Base-by-base conservation (phyloP, 1,140 invertebrate genomes). In the Xylocopa sonorina region DNA sequence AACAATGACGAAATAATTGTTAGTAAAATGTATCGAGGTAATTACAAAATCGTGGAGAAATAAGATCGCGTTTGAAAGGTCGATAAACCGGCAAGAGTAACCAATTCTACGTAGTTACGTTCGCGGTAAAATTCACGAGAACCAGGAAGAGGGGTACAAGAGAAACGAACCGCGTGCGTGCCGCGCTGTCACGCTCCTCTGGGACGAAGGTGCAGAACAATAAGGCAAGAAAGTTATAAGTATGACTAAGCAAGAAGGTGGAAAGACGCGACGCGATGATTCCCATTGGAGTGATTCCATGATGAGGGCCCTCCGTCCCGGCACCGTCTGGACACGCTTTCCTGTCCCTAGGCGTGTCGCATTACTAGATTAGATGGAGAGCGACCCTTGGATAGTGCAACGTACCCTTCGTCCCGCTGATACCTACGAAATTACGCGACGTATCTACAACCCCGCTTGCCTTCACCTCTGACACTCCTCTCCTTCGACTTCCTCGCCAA, bases 281-380 rank as follows among this genome's bases (percentile, higher is more conserved):
- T 86, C 85, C 85, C 85, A 86, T 84, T 75, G 85, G 85, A 86
- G 85, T 78, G 85, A 86, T 86, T 78, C 77, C 73, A 63, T 51
- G 85, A 86, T 86, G 84, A 86, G 75, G 81, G 32, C 73, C 41
- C 73, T 62, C 81, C 66, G 57, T 73, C 38, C 68, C 77, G 71
- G 57, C 80, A 12, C 34, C 74, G 73, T 64, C 83, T 78, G 81
- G 71, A 86, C 81, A 75, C 60, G 72, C 57, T 78, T 85, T 76
- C 29, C 71, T 74, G 80, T 86, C 77, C 85, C 85, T 66, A 83
- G 84, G 77, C 83, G 80, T 83, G 77, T 57, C 84, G 84, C 85
- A 86, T 86, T 86, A 86, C 84, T 81, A 83, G 84, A 86, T 86
- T 86, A 86, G 84, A 85, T 72, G 84, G 66, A 68, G 81, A 78